These are phyloP conservation scores for Mimumesa dahlbomi DNA, from an alignment of 2,888 invertebrate genomes.

Conservation along the genomic window DNA sequence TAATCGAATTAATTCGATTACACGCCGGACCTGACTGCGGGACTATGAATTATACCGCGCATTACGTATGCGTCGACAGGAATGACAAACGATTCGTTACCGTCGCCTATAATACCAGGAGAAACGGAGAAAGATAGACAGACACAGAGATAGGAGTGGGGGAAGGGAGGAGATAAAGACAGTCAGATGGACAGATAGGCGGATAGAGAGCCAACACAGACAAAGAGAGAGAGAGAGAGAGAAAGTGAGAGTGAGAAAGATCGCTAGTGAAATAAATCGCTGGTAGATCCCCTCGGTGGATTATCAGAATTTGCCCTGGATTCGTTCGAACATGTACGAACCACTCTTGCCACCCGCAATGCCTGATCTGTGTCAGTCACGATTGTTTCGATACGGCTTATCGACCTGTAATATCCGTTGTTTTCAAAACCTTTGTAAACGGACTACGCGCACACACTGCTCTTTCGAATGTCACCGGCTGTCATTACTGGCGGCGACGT, in stretches of 20 bases:
- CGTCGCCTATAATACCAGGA: constrained; percentile 10
- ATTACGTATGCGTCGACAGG: constrained; percentile 29
- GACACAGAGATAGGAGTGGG: not conserved
- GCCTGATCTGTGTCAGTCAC: not conserved
- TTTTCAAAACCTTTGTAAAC: too few species aligned
- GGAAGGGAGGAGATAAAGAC: not conserved
- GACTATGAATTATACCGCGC: constrained; percentile 26
- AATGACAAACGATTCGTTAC: constrained; percentile 46
- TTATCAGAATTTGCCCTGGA: constrained; percentile 35
- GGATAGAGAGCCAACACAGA: not conserved
- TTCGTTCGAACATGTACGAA: constrained; percentile 27
- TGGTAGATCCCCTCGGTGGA: constrained; percentile 26
- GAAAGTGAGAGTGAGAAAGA: not conserved
- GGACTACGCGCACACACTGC: too few species aligned
- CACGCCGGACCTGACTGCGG: not conserved
- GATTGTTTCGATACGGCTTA: constrained; percentile 21
- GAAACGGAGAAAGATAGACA: not conserved
- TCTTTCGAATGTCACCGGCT: too few species aligned
- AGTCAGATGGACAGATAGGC: not conserved
- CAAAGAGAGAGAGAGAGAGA: not conserved
- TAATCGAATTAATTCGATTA: constrained; percentile 28
- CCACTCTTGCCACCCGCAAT: constrained; percentile 11
- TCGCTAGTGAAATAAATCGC: constrained; percentile 26
- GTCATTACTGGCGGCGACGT: too few species aligned
- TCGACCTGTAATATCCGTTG: constrained; percentile 22